Conservation (phyloP, 2,888 invertebrate genomes). For the Pinctada fucata region DNA sequence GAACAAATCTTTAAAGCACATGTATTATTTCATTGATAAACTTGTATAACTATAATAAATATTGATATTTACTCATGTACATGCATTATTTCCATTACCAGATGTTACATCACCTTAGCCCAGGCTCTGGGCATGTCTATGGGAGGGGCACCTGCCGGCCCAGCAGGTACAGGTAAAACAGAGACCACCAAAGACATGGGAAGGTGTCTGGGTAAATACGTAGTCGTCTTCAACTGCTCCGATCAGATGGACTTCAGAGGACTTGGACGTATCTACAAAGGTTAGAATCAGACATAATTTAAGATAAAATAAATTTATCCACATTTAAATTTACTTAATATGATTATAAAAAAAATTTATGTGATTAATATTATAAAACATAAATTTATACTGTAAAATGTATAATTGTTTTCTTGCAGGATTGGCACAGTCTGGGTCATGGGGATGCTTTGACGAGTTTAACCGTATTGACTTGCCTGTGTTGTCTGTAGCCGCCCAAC, state of each 20-base stretch:
- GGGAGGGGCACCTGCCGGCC: constrained; percentile 98
- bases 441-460: constrained; percentile 78
- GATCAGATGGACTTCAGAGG: constrained; percentile 79
- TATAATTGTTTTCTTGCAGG: constrained; percentile 55
- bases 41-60: too few species aligned
- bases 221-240: constrained; percentile 78
- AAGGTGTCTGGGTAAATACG: constrained; percentile 77
- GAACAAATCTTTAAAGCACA: too few species aligned
- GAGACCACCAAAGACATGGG: constrained; percentile 78
- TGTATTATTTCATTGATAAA: too few species aligned
- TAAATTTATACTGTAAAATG: too few species aligned
- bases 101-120: constrained; percentile 97
- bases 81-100: constrained; percentile 71
- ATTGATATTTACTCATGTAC: too few species aligned
- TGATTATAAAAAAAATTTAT: too few species aligned
- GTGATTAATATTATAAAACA: too few species aligned
- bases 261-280: constrained; percentile 77
- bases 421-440: constrained; percentile 77
- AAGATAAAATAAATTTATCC: too few species aligned
- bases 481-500: constrained; percentile 95
- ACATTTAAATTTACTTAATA: too few species aligned
- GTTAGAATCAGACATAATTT: constrained; percentile 43
- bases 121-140: constrained; percentile 97
- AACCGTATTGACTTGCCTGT: constrained; percentile 91
- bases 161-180: constrained; percentile 91